These are phyloP conservation scores for Odontamblyopus lacepedii DNA, from an alignment of 2,797 vertebrate species.

Conservation along the genomic window DNA sequence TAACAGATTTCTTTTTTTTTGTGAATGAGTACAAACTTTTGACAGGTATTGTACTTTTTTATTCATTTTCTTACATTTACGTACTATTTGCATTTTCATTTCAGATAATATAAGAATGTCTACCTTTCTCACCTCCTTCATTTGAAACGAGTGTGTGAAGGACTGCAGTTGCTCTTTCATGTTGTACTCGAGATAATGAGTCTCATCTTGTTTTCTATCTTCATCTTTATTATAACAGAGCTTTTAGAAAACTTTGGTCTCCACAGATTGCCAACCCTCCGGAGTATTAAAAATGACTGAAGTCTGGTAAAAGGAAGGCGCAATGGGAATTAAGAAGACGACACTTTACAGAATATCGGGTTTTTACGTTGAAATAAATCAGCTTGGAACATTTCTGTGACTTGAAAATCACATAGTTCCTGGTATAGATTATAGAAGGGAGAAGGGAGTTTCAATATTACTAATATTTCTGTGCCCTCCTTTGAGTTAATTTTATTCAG, in stretches of 20 bases:
- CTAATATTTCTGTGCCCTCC: too few species aligned
- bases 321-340: conserved; percentile 5
- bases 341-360: background rate
- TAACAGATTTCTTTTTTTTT: too few species aligned
- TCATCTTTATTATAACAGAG: conserved; percentile 39
- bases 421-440: too few species aligned
- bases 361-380: conserved; percentile 3
- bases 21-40: too few species aligned
- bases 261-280: conserved; percentile 35
- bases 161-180: background rate
- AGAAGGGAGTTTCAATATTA: too few species aligned
- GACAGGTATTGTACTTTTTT: too few species aligned
- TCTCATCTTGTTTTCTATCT: conserved; percentile 58
- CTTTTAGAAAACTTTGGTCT: conserved; percentile 36
- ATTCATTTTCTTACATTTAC: too few species aligned
- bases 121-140: conserved; percentile 9
- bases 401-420: too few species aligned
- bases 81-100: too few species aligned
- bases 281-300: conserved; percentile 46
- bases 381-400: background rate
- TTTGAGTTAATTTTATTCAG: too few species aligned
- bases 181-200: conserved; percentile 41
- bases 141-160: too few species aligned
- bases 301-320: conserved; percentile 28
- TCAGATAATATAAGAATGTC: background rate